Evolutionary conservation across 2,888 invertebrate genomes (phyloP).

Genomic region (Phania funesta): DNA sequence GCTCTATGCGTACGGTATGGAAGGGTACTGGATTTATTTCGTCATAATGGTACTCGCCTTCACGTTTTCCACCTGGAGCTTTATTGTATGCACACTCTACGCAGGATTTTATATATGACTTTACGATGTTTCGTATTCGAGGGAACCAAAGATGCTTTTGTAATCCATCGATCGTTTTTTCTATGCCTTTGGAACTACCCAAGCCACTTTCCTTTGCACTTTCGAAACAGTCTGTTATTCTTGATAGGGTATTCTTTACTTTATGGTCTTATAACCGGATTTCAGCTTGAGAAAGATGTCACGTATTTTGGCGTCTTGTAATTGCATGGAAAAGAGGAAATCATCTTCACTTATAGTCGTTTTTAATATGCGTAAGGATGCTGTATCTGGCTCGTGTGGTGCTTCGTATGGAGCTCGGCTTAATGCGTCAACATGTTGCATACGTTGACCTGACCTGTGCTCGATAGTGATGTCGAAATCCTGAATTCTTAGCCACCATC

Average conservation of each 20-base stretch:
- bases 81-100: too few relatives aligned
- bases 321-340: constrained; percentile 44
- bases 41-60: too few relatives aligned
- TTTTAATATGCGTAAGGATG: constrained; percentile 37
- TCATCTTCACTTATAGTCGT: constrained; percentile 23
- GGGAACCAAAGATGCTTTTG: constrained; percentile 51
- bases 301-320: not conserved
- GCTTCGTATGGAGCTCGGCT: constrained; percentile 6
- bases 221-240: constrained; percentile 19
- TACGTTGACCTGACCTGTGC: constrained; percentile 2
- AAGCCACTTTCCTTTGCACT: not conserved
- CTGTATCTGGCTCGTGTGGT: not conserved
- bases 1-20: too few relatives aligned
- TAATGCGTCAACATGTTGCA: constrained; percentile 68
- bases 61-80: too few relatives aligned
- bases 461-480: constrained; percentile 1
- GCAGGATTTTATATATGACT: too few relatives aligned
- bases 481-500: constrained; percentile 2
- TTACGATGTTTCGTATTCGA: constrained; percentile 32
- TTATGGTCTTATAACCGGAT: not conserved
- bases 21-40: too few relatives aligned
- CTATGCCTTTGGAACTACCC: constrained; percentile 49
- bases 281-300: not conserved
- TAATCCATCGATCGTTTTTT: constrained; percentile 33
- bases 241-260: constrained; percentile 8